Evolutionary conservation across 1,140 invertebrate species (phyloP).

Genomic region (Drosophila burlai): DNA sequence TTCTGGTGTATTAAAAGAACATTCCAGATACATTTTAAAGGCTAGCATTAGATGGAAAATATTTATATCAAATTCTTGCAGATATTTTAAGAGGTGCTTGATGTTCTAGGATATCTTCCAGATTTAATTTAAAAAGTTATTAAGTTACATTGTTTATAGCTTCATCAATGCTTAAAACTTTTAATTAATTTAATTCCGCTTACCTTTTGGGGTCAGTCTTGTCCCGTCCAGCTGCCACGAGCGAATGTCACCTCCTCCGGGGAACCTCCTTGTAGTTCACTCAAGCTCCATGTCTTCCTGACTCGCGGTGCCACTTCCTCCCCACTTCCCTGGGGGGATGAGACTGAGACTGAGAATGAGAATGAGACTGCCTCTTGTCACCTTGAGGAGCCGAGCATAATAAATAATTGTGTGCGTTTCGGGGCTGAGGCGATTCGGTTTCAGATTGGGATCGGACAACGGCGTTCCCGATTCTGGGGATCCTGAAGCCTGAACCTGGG

Average conservation of each 20-base stretch:
- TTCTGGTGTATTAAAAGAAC: too few species aligned
- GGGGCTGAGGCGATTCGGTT: slow-evolving; percentile 24
- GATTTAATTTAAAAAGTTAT: too few species aligned
- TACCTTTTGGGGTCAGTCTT: not conserved
- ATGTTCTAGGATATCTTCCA: too few species aligned
- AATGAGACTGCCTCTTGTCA: slow-evolving; percentile 16
- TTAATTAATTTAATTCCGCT: not conserved
- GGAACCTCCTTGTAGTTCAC: slow-evolving; percentile 13
- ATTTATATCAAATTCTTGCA: too few species aligned
- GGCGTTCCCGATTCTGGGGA: slow-evolving; percentile 20
- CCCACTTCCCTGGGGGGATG: not conserved
- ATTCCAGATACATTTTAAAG: too few species aligned
- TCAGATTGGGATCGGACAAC: slow-evolving; percentile 74
- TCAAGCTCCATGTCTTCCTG: slow-evolving; percentile 8
- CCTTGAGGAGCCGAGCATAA: slow-evolving; percentile 30
- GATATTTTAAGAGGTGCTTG: too few species aligned
- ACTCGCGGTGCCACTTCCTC: not conserved
- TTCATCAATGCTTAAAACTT: not conserved
- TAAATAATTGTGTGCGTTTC: slow-evolving; percentile 51
- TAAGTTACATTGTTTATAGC: too few species aligned
- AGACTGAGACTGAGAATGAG: slow-evolving; percentile 1
- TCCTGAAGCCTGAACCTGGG: not conserved
- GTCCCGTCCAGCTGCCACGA: not conserved
- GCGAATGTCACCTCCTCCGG: slow-evolving; percentile 23
- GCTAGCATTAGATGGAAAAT: too few species aligned